Base-by-base conservation (phyloP, 2,888 invertebrate species). In the Mystacides longicornis region DNA sequence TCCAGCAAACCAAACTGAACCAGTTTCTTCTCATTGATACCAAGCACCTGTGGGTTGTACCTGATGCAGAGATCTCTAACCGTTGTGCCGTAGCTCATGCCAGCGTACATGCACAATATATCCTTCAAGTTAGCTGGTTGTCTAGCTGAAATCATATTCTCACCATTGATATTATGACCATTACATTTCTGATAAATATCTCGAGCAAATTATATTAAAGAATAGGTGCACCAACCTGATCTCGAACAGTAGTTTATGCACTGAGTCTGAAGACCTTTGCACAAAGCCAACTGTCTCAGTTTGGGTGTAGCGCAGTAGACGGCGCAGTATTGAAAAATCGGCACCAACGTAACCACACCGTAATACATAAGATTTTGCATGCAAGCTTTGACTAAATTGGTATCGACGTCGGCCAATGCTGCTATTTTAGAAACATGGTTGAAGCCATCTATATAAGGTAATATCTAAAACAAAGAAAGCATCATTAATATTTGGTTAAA, bases 1-100 rank as follows among this genome's bases (percentile, higher is more conserved):
- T 92, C 87, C 3, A 93, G 79, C n/a, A 93, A 75, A 1, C 93
- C 93, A 70, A 92, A 94, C 63, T 93, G 87, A 51, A 93, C 86
- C 49, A 94, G 78, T 65, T 86, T 87, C 62, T 89, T 77, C 72
- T 89, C 89, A 67, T 90, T 86, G 64, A 91, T 86, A 63, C 84
- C 81, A 48, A 88, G 73, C 62, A 81, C 81, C 62, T 86, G 83
- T 3, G 91, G 89, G 69, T 87, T 86, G 67, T 79, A 75, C 50
- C 88, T 77, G 47, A 85, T 73, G 68, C 90, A 90, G 27, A 90
- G 73, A 66, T 89, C 89, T 59, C 85, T 79, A 60, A 90, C 81
- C 1, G 86, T 88, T 46, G 84, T 84, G 9, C 89, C 89, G 65
- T 87, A 84, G 11, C 83, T 83, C 82, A 90, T 85, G 61, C 81